Evolutionary conservation across 2,113 vertebrate genomes (phyloP).

Genomic region (Zosterops pallidus): DNA sequence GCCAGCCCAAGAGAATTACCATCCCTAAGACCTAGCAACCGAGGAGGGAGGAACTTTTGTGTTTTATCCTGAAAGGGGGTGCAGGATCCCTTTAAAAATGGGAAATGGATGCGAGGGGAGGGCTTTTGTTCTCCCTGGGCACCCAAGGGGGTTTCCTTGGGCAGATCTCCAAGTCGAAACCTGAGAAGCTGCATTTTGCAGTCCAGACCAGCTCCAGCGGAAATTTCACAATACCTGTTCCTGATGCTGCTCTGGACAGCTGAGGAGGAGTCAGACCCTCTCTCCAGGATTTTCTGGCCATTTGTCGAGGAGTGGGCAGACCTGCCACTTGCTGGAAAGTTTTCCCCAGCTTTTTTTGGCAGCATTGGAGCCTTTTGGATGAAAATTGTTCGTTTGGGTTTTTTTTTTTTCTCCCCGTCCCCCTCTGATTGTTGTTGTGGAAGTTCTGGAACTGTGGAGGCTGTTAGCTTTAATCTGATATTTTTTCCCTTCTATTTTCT

Average conservation of each 20-base stretch:
- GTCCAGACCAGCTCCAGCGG: not conserved
- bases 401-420: not conserved
- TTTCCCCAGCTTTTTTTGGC: not conserved
- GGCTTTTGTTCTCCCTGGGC: not conserved
- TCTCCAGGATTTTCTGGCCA: accelerated
- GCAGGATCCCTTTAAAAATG: not conserved
- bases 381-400: not conserved
- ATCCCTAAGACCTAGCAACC: not conserved
- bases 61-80: not conserved
- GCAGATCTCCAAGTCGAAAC: accelerated
- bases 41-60: not conserved
- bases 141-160: not conserved
- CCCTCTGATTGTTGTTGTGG: not conserved
- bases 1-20: not conserved
- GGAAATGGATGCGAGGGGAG: accelerated
- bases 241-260: accelerated
- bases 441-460: accelerated
- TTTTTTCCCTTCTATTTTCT: not conserved
- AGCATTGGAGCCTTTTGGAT: not conserved
- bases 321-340: not conserved
- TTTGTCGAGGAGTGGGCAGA: accelerated
- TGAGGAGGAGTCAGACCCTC: not conserved
- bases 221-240: not conserved
- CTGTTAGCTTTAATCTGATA: not conserved
- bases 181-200: not conserved